Evolutionary conservation across 2,797 vertebrate genomes (phyloP), one percentile per base, ranked within the genome.

Genomic region (Meriones psammophilus): DNA sequence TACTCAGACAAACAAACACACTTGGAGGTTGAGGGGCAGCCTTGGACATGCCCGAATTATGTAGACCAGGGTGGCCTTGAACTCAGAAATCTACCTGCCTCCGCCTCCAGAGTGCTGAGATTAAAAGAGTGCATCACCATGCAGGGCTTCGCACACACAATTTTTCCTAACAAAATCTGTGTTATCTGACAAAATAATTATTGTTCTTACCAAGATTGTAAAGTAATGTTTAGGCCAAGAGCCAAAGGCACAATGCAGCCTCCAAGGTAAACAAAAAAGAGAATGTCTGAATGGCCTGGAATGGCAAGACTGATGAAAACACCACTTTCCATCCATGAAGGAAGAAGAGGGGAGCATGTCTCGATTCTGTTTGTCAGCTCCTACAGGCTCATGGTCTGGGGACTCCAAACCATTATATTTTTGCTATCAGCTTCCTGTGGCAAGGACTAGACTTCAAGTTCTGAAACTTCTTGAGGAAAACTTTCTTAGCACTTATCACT

Each of bases 281-380:
- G 17, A 22, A 68, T 68, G 36, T 17, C 36, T 83, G 12, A 15
- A 66, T 3, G 88, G 58, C 28, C 18, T 10, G 26, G 30, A 50
- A 62, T 15, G 17, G 33, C 6, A 3, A 71, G 66, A 36, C 8
- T 36, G 13, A 15, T 50, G 68, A n/a, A 88, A 88, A 60, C 0
- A 0, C n/a, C 5, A 54, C 5, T n/a, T 3, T 0, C 0, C 6
- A 5, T 9, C 4, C 12, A n/a, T 5, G 33, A 42, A 68, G 36
- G 26, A 86, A 60, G 18, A 22, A 42, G 33, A 36, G 46, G 56
- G 10, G 73, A 8, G 33, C 50, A n/a, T 22, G 10, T 58, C 33
- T 68, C 17, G 3, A 2, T 13, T 56, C 36, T 30, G n/a, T 73
- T n/a, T 71, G 79, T 28, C n/a, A 33, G 56, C 58, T 54, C 20